phyloP scores from a whole-genome alignment of 2,888 invertebrate species.

The Latheticus oryzae region DNA sequence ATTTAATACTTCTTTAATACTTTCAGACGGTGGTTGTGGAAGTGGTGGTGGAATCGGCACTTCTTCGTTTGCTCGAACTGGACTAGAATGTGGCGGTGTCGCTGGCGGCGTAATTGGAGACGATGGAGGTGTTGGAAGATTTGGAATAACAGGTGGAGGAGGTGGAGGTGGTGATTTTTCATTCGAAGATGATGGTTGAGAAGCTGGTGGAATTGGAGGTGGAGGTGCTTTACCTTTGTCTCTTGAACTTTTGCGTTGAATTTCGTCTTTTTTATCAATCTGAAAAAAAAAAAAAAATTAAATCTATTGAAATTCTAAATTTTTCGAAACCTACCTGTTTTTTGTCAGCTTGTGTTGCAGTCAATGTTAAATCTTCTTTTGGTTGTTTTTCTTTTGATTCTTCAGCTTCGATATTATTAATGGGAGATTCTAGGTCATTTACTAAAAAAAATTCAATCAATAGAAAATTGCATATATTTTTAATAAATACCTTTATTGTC shows the following conservation, averaged over 20 bases:
- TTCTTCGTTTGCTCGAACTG: constrained; percentile 38
- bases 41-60: constrained; percentile 20
- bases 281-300: constrained; percentile 54
- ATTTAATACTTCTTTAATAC: constrained; percentile 54
- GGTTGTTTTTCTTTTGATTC: constrained; percentile 42
- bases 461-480: constrained; percentile 11
- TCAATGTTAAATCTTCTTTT: constrained; percentile 40
- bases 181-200: constrained; percentile 42
- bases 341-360: constrained; percentile 46
- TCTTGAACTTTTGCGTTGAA: constrained; percentile 68
- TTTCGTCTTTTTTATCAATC: constrained; percentile 76
- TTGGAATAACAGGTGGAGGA: constrained; percentile 46
- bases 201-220: constrained; percentile 55
- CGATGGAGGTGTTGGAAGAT: constrained; percentile 62
- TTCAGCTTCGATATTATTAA: constrained; percentile 50
- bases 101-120: constrained; percentile 62
- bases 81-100: constrained; percentile 57
- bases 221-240: constrained; percentile 75
- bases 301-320: neutral
- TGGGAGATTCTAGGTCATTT: constrained; percentile 63
- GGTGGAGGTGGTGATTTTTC: constrained; percentile 51
- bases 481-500: constrained; percentile 78
- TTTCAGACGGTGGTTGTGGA: constrained; percentile 47
- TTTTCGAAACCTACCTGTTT: constrained; percentile 47
- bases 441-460: constrained; percentile 59